Evolutionary conservation across 2,113 vertebrate species (phyloP).

Genomic region (Oncorhynchus clarkii): DNA sequence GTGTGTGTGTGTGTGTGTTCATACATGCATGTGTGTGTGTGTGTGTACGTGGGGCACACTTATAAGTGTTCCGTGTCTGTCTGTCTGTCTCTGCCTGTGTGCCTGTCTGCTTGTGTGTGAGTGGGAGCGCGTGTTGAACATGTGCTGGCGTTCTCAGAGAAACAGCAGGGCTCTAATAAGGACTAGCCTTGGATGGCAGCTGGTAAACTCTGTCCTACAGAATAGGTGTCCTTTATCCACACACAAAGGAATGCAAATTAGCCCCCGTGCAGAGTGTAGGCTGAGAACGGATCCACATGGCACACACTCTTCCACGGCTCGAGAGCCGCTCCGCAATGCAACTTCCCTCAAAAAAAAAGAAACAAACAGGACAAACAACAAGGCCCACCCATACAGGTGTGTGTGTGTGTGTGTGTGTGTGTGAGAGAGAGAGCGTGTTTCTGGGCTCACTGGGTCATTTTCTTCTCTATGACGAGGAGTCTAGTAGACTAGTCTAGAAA

Average conservation of each 20-base stretch:
- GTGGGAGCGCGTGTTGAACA: conserved; percentile 84
- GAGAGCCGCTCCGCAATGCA: conserved; percentile 67
- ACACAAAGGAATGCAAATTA: conserved; percentile 99
- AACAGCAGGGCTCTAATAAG: conserved; percentile 97
- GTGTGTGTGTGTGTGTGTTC: not conserved
- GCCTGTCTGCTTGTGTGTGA: conserved; percentile 54
- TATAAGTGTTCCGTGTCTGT: conserved; percentile 3
- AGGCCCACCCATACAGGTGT: conserved; percentile 66
- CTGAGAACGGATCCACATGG: conserved; percentile 99
- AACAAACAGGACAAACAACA: conserved; percentile 62
- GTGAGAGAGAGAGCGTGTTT: conserved; percentile 4
- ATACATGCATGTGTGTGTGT: not conserved
- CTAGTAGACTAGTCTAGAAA: conserved; percentile 21
- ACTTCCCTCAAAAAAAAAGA: conserved; percentile 62
- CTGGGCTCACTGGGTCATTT: conserved; percentile 36
- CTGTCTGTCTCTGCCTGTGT: conserved; percentile 23
- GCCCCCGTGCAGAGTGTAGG: conserved; percentile 90
- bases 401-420: conserved; percentile 23
- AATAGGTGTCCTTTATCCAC: conserved; percentile 95
- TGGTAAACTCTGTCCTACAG: conserved; percentile 93
- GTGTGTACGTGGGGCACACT: not conserved
- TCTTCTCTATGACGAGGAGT: conserved; percentile 19
- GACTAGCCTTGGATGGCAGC: conserved; percentile 95
- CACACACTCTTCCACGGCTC: conserved; percentile 75
- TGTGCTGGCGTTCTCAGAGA: conserved; percentile 98